A percentile compares a stretch with the other conserved stretches of the same genome.
Evolutionary conservation across 1,140 invertebrate genomes (phyloP).

Genomic region (Eupristina koningsbergeri): DNA sequence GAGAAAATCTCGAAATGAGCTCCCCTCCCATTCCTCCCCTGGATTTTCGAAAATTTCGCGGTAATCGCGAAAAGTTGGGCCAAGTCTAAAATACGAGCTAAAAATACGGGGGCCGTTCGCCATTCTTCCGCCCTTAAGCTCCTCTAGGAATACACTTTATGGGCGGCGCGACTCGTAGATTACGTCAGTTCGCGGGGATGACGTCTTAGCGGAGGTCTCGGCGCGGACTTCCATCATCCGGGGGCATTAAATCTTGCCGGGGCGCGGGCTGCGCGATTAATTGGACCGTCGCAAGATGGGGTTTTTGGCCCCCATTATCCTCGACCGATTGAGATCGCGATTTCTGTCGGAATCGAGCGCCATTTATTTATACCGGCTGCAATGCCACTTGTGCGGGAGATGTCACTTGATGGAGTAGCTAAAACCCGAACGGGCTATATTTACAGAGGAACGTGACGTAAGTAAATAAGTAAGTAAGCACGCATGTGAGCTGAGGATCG

Average conservation of each 20-base stretch:
- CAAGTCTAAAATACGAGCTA: background rate
- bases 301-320: slow-evolving; percentile 16
- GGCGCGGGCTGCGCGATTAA: slow-evolving; percentile 33
- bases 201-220: background rate
- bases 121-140: background rate
- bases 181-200: background rate
- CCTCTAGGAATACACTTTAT: slow-evolving; percentile 39
- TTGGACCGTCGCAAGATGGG: slow-evolving; percentile 18
- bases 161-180: background rate
- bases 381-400: background rate
- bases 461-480: no score
- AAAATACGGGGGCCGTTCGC: background rate
- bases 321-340: background rate
- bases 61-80: slow-evolving; percentile 10
- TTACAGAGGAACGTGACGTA: no score
- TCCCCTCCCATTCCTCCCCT: no score
- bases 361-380: background rate
- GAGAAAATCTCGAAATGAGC: background rate
- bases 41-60: background rate
- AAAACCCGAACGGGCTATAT: no score
- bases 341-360: background rate
- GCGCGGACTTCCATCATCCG: slow-evolving; percentile 21
- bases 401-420: no score
- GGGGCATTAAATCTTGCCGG: slow-evolving; percentile 30
- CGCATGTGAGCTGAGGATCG: no score